Conservation (phyloP, 2,113 vertebrate species). For the Lagopus leucura region DNA sequence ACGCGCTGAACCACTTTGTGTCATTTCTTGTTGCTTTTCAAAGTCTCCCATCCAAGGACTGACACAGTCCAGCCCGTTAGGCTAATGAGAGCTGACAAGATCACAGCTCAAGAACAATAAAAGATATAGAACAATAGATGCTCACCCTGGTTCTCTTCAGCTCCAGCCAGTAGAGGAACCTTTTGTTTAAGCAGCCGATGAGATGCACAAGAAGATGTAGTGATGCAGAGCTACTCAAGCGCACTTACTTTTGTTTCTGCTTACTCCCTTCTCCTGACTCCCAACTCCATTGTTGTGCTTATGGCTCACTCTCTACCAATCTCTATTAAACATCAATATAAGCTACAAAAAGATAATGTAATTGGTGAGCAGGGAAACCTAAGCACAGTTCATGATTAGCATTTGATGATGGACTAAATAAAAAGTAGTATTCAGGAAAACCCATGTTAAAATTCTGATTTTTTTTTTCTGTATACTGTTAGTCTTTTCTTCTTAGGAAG, state of each 20-base stretch:
- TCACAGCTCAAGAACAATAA: conserved; percentile 24
- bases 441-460: neutral
- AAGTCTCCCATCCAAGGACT: neutral
- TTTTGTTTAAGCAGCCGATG: conserved; percentile 67
- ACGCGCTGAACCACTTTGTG: neutral
- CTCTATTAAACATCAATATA: neutral
- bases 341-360: neutral
- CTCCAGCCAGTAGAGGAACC: conserved; percentile 63
- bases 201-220: conserved; percentile 22
- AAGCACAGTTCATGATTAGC: neutral
- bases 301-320: neutral
- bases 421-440: neutral
- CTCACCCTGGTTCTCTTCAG: conserved; percentile 52
- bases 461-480: neutral
- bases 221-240: conserved; percentile 52
- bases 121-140: neutral
- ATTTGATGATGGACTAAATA: neutral
- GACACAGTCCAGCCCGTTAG: conserved; percentile 25
- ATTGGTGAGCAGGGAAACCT: neutral
- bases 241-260: conserved; percentile 36
- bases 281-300: neutral
- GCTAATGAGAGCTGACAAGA: conserved; percentile 57
- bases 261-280: neutral
- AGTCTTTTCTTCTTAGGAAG: neutral
- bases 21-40: neutral